Evolutionary conservation across 2,113 vertebrate species (phyloP).

Genomic region (Eupsittula cactorum): DNA sequence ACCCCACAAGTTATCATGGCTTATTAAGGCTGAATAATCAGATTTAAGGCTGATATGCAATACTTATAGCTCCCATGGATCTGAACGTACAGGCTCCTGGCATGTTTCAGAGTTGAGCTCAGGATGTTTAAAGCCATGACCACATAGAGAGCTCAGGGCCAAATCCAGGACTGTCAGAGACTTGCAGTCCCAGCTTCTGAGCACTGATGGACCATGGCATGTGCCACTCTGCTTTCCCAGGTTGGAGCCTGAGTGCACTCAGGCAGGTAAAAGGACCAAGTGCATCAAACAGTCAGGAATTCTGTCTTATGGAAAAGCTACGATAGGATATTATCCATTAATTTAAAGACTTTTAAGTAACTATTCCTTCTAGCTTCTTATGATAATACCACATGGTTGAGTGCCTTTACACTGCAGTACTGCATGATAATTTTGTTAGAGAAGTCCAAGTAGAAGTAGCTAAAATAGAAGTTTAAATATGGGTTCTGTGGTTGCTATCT

Average conservation of each 20-base stretch:
- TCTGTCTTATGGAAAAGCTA: neutral
- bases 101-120: neutral
- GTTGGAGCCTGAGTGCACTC: rapidly evolving
- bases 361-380: neutral
- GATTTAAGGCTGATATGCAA: neutral
- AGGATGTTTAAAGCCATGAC: neutral
- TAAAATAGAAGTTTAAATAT: slow-evolving; percentile 22
- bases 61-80: neutral
- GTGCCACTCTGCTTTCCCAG: neutral
- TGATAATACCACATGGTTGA: neutral
- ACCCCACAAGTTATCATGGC: neutral
- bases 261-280: neutral
- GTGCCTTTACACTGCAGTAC: neutral
- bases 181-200: neutral
- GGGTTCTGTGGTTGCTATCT: slow-evolving; percentile 20
- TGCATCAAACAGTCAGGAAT: neutral
- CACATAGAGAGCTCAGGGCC: rapidly evolving
- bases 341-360: neutral
- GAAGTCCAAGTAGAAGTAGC: neutral
- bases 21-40: neutral
- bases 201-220: neutral
- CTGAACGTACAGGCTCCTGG: neutral
- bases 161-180: neutral
- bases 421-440: neutral
- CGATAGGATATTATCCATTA: neutral